Base-by-base conservation (phyloP, 2,888 invertebrate genomes). In the Nephrocerus scutellatus region DNA sequence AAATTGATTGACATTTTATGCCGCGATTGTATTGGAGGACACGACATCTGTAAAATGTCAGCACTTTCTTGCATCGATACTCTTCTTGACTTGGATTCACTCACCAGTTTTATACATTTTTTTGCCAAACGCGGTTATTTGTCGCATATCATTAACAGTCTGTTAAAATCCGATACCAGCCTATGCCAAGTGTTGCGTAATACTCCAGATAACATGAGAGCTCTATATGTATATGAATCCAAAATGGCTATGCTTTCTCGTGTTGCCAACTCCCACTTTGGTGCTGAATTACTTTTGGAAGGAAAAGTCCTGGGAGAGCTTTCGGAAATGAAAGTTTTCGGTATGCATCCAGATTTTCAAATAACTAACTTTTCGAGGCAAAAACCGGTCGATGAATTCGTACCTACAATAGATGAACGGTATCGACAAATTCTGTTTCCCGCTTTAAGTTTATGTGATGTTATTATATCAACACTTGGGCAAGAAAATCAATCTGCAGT, bases 41-140 rank as follows among this genome's bases (percentile, higher is more conserved):
- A 90, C 58, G 88, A 91, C 52, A 82, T 93, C 9, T 88, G 88
- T 56, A 81, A 88, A 67, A 89, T 92, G 83, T 73, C 90, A 36
- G 85, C 91, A 1, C 71, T 93, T 50, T 79, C 88, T 1, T 84
- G 85, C 47, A 71, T 92, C 38, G 85, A 89, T 59, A 77, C 84
- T 28, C 70, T 92, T 29, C 71, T 90, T 1, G 81, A 83, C 46
- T 71, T 86, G 46, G 84, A 86, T 52, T 79, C 80, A 4, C 73
- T 80, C 28, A 77, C 80, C 0, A 73, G 73, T 25, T 80, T 83
- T 74, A 72, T 80, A 42, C 64, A 78, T 48, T 76, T 76, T 48
- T 63, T 82, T 31, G 69, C 76, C 0, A 71, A 73, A 37, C 71
- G 76, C 34, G 73, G 85, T 0, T 91, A 91, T 56, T 65, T 93